phyloP scores from a whole-genome alignment of 2,113 vertebrate genomes.

The crab-eating macaque (Macaca fascicularis) region T2T-MFA8v1.1 NC_088387.1:11968501-11969000 shows the following conservation, averaged over 20 bases:
- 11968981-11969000: neutral
- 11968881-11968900: neutral
- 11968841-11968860: neutral
- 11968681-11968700: neutral
- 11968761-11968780: neutral
- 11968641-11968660: neutral
- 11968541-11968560: neutral
- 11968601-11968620: neutral
- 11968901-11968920: neutral
- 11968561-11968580: neutral
- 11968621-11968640: neutral
- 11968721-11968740: rapidly evolving
- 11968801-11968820: neutral
- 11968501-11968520: neutral
- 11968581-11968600: neutral
- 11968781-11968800: neutral
- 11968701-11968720: neutral
- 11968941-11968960: neutral
- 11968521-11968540: neutral
- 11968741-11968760: neutral
- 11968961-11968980: neutral
- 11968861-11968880: neutral
- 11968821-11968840: neutral
- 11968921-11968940: neutral
- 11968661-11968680: neutral